Conservation (phyloP, 2,113 vertebrate species). For the Erpornis zantholeuca region DNA sequence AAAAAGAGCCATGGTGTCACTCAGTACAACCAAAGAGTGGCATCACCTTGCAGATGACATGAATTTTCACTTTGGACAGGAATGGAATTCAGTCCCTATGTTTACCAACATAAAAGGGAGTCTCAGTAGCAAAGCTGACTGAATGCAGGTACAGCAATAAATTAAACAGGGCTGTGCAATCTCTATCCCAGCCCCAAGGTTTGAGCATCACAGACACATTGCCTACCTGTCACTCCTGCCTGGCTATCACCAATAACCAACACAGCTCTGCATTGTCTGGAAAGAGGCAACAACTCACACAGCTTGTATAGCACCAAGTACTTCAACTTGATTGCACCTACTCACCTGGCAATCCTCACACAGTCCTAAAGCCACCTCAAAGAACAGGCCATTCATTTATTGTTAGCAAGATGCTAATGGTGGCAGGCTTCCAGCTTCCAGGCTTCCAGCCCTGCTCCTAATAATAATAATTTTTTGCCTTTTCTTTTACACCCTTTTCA, state of each 20-base stretch:
- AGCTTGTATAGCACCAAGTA: not conserved
- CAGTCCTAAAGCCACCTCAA: not conserved
- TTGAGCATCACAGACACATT: accelerated
- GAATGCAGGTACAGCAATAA: not conserved
- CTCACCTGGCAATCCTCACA: not conserved
- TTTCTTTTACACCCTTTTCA: too few species aligned
- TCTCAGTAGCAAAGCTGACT: not conserved
- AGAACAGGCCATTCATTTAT: not conserved
- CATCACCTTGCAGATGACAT: accelerated
- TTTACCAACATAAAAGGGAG: not conserved
- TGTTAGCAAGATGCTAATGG: not conserved
- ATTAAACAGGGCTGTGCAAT: not conserved
- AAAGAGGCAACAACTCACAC: not conserved
- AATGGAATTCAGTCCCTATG: not conserved
- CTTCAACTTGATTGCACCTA: not conserved
- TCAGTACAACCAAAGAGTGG: not conserved
- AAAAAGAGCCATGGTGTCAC: not conserved
- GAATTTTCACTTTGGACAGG: not conserved
- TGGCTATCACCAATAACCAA: not conserved
- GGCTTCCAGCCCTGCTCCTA: not conserved
- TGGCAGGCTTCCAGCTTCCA: not conserved
- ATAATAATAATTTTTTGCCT: too few species aligned
- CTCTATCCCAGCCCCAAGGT: not conserved
- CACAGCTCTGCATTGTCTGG: not conserved
- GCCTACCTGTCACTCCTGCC: not conserved